Evolutionary conservation across 2,113 vertebrate genomes (phyloP).

Genomic region (Mesoclemmys tuberculata): DNA sequence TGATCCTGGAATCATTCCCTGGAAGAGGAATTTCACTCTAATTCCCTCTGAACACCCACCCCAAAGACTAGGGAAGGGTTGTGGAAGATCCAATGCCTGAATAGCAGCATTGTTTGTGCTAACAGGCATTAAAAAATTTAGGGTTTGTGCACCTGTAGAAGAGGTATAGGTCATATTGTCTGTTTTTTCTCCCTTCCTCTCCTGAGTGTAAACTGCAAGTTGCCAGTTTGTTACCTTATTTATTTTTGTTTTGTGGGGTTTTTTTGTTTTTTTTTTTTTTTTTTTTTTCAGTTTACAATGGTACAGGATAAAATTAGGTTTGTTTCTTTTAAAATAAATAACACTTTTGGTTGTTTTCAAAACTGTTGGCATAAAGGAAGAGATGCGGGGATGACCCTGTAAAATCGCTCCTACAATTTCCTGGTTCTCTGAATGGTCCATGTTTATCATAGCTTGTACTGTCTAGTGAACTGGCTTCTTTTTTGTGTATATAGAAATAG

Average conservation of each 20-base stretch:
- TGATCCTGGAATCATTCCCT: neutral
- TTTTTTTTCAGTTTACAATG: neutral
- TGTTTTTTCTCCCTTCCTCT: neutral
- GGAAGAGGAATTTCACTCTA: neutral
- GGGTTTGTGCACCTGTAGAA: neutral
- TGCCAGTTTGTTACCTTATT: neutral
- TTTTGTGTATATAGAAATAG: neutral
- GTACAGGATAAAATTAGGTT: neutral
- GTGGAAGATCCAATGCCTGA: neutral
- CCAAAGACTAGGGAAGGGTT: neutral
- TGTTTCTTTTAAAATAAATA: neutral
- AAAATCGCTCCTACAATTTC: neutral
- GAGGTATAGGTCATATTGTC: neutral
- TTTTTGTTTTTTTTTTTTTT: neutral
- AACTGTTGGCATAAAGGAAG: neutral
- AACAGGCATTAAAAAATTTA: neutral
- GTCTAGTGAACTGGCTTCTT: neutral
- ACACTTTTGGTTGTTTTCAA: neutral
- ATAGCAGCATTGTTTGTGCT: neutral
- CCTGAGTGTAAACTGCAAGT: neutral
- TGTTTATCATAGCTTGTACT: neutral
- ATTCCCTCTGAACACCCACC: neutral
- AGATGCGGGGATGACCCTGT: neutral
- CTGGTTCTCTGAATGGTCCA: neutral
- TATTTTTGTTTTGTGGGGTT: neutral